These are phyloP conservation scores for Ceyx melanurus DNA, from an alignment of 2,113 vertebrate genomes.

Conservation along the genomic window DNA sequence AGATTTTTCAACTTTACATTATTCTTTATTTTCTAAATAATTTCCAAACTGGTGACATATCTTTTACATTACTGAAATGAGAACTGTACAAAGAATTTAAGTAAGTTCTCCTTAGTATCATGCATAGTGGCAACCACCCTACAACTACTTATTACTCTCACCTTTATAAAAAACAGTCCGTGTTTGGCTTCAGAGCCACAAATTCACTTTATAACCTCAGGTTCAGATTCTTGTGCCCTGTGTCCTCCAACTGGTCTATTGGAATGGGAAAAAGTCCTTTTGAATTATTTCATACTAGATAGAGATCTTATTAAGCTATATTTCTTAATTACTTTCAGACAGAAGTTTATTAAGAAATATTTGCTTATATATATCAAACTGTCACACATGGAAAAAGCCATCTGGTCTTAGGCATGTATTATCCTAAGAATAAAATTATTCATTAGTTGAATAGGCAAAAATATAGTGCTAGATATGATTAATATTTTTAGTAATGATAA, in stretches of 20 bases:
- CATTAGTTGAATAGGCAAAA: background rate
- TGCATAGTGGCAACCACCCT: background rate
- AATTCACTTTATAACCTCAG: background rate
- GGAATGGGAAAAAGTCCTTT: background rate
- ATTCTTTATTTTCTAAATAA: background rate
- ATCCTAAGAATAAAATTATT: background rate
- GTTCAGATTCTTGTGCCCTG: background rate
- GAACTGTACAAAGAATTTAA: background rate
- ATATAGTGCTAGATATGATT: background rate
- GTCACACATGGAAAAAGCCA: background rate
- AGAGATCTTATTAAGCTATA: background rate
- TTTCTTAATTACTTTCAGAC: background rate
- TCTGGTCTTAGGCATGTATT: background rate
- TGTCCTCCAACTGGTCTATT: background rate
- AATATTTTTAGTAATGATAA: background rate
- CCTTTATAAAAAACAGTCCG: background rate
- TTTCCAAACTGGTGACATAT: background rate
- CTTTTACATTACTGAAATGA: background rate
- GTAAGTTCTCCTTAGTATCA: background rate
- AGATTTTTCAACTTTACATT: background rate
- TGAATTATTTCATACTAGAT: background rate
- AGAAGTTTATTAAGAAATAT: background rate
- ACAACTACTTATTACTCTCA: background rate
- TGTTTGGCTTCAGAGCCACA: background rate
- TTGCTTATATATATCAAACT: background rate